Conservation (phyloP, 53 echinoderm and acorn worm genomes). For the Zoroaster sp. region DNA sequence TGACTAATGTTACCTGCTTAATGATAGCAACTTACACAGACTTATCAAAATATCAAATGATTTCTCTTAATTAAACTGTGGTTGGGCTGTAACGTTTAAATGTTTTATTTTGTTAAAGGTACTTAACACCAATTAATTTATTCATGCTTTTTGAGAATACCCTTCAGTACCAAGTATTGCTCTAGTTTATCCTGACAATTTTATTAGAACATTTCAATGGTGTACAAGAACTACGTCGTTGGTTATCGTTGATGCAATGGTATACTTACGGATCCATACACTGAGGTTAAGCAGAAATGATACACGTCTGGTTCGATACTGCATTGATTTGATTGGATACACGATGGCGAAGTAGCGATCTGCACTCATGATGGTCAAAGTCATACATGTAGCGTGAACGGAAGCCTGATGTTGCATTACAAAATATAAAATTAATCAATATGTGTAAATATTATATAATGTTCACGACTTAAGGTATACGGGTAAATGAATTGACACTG, state of each 20-base stretch:
- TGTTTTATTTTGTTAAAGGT: no score
- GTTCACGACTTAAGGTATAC: neutral
- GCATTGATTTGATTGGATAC: slow-evolving; percentile 82
- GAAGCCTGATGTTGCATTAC: slow-evolving; percentile 67
- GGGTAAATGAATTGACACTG: neutral
- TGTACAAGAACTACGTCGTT: no score
- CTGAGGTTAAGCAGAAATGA: slow-evolving; percentile 71
- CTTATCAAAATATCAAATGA: no score
- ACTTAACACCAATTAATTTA: neutral
- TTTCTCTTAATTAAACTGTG: no score
- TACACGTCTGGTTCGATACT: slow-evolving; percentile 72
- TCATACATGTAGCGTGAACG: slow-evolving; percentile 90
- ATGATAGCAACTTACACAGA: no score
- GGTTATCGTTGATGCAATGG: no score
- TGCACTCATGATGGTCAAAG: slow-evolving; percentile 93
- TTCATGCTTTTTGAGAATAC: neutral
- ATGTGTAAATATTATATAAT: neutral
- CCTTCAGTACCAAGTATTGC: no score
- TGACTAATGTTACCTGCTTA: no score
- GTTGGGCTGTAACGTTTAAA: no score
- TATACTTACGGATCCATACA: slow-evolving; percentile 90
- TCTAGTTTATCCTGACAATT: no score
- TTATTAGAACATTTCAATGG: no score
- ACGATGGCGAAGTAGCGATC: slow-evolving; percentile 94
- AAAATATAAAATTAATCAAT: neutral